Percentiles rank a stretch among this genome's conserved stretches.
These are phyloP conservation scores for Lutraria rhynchaena DNA, from an alignment of 1,140 invertebrate species.

Conservation along the genomic window DNA sequence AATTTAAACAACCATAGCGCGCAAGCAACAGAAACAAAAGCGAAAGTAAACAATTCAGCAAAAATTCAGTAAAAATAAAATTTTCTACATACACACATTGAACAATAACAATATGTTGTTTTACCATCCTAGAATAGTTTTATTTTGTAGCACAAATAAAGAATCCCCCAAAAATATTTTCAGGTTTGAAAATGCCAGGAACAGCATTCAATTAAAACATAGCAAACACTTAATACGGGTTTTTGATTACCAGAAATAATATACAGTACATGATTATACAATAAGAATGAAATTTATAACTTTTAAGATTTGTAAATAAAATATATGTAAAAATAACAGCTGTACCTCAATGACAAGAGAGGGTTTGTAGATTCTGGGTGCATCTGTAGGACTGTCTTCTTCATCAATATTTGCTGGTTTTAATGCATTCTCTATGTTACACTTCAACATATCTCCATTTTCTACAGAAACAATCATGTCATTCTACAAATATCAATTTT, in stretches of 20 bases:
- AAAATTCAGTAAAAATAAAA: not conserved
- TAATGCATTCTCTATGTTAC: slow-evolving; percentile 48
- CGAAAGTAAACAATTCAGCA: not conserved
- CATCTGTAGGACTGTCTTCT: slow-evolving; percentile 6
- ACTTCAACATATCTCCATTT: slow-evolving; percentile 52
- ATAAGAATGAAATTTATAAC: no score
- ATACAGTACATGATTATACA: no score
- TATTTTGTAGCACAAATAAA: no score
- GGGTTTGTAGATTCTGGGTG: slow-evolving; percentile 40
- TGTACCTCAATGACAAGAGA: slow-evolving; percentile 36
- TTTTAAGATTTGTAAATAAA: no score
- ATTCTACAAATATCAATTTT: slow-evolving; percentile 36
- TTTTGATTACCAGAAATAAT: no score
- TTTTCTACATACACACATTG: not conserved
- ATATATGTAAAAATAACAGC: no score
- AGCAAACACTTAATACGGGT: no score
- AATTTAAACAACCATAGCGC: not conserved
- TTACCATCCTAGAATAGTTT: not conserved
- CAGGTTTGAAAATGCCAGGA: no score
- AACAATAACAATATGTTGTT: not conserved
- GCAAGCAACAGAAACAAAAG: not conserved
- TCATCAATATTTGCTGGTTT: slow-evolving; percentile 28
- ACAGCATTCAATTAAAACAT: no score
- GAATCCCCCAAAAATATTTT: no score
- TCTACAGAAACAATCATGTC: slow-evolving; percentile 43